Evolutionary conservation across 1,140 invertebrate species (phyloP).

Genomic region (Drosophila watanabei): DNA sequence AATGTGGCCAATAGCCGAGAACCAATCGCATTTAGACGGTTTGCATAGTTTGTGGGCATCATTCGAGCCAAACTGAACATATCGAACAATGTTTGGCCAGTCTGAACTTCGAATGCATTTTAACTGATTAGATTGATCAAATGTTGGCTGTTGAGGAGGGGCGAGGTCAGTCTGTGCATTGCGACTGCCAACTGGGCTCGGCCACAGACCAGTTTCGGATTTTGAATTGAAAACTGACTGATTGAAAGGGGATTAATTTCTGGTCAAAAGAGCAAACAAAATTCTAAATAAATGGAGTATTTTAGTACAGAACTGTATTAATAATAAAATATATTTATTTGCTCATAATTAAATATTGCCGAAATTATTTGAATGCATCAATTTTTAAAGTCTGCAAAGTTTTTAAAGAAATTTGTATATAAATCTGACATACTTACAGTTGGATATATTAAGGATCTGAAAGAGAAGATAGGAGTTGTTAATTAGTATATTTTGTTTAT

Average conservation of each 20-base stretch:
- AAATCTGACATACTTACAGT: background rate
- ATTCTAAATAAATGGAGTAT: background rate
- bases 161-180: background rate
- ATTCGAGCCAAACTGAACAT: constrained; percentile 34
- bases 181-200: background rate
- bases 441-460: background rate
- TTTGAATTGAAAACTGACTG: constrained; percentile 2
- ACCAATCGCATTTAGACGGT: constrained; percentile 39
- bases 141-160: background rate
- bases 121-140: constrained; percentile 46
- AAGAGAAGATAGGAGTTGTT: background rate
- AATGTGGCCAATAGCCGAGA: constrained; percentile 27
- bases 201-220: constrained; percentile 7
- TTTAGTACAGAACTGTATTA: background rate
- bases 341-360: no score
- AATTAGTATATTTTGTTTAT: background rate
- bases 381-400: no score
- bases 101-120: constrained; percentile 24
- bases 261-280: background rate
- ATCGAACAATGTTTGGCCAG: constrained; percentile 18
- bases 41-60: constrained; percentile 47
- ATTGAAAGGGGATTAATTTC: background rate
- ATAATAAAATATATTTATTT: background rate
- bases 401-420: background rate
- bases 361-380: no score